Percentiles rank a stretch among this genome's conserved stretches.
phyloP scores from a whole-genome alignment of 2,113 vertebrate species.

The Caracal caracal region DNA sequence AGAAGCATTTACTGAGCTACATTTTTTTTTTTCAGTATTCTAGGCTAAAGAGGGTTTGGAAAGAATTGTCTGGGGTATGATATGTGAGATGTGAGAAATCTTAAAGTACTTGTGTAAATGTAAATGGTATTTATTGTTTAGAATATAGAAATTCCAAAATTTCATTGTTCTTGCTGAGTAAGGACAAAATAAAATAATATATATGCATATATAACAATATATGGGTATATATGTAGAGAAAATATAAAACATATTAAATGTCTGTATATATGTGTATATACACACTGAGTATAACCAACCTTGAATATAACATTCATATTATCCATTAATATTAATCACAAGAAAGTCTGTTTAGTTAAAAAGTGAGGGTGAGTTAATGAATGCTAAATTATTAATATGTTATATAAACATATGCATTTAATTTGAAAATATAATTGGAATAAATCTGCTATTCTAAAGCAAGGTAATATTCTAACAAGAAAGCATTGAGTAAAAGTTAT shows the following conservation, averaged over 20 bases:
- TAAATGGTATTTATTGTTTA: neutral
- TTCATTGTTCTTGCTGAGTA: neutral
- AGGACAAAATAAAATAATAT: neutral
- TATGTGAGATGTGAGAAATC: neutral
- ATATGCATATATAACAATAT: neutral
- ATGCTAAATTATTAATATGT: neutral
- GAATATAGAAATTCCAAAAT: neutral
- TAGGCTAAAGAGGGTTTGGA: neutral
- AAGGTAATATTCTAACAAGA: neutral
- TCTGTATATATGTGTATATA: neutral
- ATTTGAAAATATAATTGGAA: constrained; percentile 15
- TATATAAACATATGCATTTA: neutral
- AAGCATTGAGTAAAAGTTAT: neutral
- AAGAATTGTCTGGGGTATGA: neutral
- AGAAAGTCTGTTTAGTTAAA: neutral
- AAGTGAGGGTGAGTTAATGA: neutral
- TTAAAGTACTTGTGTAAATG: neutral
- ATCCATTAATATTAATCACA: neutral
- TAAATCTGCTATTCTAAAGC: constrained; percentile 3
- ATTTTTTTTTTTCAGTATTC: neutral
- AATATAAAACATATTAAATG: neutral
- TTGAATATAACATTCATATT: neutral
- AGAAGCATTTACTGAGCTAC: neutral
- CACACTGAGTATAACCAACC: neutral
- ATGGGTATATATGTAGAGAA: neutral